Evolutionary conservation across 2,888 invertebrate species (phyloP).

Genomic region (Gonocerus acuteangulatus): DNA sequence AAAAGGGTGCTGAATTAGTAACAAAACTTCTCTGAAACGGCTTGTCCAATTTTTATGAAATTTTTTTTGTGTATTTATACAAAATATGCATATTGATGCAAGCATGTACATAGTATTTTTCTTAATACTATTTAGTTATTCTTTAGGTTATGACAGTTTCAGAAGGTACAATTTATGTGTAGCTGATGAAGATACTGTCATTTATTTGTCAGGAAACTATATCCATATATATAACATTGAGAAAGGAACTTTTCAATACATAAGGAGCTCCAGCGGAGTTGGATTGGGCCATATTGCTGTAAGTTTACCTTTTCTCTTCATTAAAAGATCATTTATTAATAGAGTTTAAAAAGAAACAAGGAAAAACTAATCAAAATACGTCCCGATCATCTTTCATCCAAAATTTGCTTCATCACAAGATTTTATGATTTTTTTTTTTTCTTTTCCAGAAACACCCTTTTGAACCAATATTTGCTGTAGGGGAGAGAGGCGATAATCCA

Average conservation of each 20-base stretch:
- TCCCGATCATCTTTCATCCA: too few relatives aligned
- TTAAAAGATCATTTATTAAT: too few relatives aligned
- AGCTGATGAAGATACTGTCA: slow-evolving; percentile 62
- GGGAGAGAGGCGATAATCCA: slow-evolving; percentile 67
- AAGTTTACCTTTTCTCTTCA: too few relatives aligned
- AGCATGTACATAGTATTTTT: not conserved
- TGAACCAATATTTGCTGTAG: slow-evolving; percentile 67
- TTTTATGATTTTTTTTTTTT: not conserved
- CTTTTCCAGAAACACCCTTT: slow-evolving; percentile 53
- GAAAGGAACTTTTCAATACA: slow-evolving; percentile 59
- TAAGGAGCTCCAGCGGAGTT: slow-evolving; percentile 66
- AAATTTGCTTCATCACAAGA: too few relatives aligned
- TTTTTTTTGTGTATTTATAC: too few relatives aligned
- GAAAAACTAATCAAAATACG: too few relatives aligned
- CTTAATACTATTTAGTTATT: slow-evolving; percentile 53
- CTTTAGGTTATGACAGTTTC: slow-evolving; percentile 78
- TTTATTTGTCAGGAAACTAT: slow-evolving; percentile 75
- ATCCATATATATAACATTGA: slow-evolving; percentile 65
- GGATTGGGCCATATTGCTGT: slow-evolving; percentile 76
- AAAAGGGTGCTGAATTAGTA: too few relatives aligned
- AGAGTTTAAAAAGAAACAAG: too few relatives aligned
- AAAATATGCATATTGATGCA: too few relatives aligned
- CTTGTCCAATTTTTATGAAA: too few relatives aligned
- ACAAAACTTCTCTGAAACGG: too few relatives aligned
- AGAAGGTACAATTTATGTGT: slow-evolving; percentile 72